phyloP scores from a whole-genome alignment of 2,113 vertebrate species.

The Saguinus midas region DNA sequence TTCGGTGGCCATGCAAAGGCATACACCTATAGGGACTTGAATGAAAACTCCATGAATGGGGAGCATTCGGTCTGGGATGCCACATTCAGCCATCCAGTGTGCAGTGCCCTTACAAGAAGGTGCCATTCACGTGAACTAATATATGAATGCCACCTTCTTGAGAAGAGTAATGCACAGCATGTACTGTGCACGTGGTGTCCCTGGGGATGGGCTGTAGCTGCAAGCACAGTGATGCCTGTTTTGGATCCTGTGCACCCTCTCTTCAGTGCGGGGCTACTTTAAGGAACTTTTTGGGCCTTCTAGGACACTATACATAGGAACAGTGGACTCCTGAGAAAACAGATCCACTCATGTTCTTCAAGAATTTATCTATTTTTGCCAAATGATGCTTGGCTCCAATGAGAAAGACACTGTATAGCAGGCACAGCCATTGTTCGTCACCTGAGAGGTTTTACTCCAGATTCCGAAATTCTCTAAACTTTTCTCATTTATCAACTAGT shows the following conservation, averaged over 20 bases:
- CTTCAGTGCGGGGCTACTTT: neutral
- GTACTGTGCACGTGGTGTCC: neutral
- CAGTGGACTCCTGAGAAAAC: neutral
- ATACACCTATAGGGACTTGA: neutral
- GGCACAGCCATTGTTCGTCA: neutral
- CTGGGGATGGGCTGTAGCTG: neutral
- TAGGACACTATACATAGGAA: neutral
- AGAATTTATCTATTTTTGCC: neutral
- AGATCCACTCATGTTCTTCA: neutral
- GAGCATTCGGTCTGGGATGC: neutral
- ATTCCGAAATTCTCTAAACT: neutral
- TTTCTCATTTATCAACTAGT: neutral
- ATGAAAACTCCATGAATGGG: neutral
- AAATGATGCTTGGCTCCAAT: neutral
- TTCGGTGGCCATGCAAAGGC: neutral
- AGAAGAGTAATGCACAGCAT: neutral
- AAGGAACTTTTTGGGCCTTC: neutral
- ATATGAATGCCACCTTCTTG: neutral
- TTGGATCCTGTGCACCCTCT: neutral
- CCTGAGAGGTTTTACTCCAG: neutral
- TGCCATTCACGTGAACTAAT: neutral
- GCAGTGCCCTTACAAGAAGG: constrained; percentile 36
- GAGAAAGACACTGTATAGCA: neutral
- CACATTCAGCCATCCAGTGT: neutral
- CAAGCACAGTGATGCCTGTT: neutral